A percentile compares a stretch with the other conserved stretches of the same genome.
Conservation (phyloP, 2,113 vertebrate species). For the Cavia porcellus region DNA sequence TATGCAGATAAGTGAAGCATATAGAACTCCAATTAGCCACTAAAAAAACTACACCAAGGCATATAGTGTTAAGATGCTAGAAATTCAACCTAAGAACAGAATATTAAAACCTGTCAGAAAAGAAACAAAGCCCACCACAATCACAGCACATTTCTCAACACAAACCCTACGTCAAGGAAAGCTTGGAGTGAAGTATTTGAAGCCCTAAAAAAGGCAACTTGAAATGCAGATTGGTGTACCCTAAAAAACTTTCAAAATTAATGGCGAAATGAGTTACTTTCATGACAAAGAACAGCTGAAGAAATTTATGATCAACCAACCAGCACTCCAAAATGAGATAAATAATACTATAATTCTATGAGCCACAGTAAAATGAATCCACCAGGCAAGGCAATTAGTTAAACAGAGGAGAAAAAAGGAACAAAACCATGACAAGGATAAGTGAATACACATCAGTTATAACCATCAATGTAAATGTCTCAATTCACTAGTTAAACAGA, state of each 20-base stretch:
- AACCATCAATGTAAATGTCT: neutral
- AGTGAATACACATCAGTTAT: neutral
- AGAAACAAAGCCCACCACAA: neutral
- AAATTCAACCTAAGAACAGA: neutral
- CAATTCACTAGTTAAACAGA: neutral
- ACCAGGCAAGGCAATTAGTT: neutral
- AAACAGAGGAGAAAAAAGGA: neutral
- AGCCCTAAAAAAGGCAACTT: neutral
- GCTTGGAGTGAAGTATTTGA: neutral
- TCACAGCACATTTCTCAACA: neutral
- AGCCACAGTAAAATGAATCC: neutral
- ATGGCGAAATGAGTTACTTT: neutral
- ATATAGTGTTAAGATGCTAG: neutral
- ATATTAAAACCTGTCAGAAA: neutral
- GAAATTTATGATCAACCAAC: neutral
- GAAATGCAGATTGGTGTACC: neutral
- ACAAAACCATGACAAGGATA: neutral
- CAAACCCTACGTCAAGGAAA: neutral
- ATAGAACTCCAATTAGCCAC: neutral
- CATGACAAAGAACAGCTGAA: neutral
- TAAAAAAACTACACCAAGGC: neutral
- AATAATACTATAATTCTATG: neutral
- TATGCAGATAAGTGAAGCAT: neutral
- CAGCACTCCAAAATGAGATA: neutral
- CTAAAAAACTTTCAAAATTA: neutral